These are phyloP conservation scores for Papilio aristodemus DNA, from an alignment of 1,140 invertebrate species.

Conservation along the genomic window DNA sequence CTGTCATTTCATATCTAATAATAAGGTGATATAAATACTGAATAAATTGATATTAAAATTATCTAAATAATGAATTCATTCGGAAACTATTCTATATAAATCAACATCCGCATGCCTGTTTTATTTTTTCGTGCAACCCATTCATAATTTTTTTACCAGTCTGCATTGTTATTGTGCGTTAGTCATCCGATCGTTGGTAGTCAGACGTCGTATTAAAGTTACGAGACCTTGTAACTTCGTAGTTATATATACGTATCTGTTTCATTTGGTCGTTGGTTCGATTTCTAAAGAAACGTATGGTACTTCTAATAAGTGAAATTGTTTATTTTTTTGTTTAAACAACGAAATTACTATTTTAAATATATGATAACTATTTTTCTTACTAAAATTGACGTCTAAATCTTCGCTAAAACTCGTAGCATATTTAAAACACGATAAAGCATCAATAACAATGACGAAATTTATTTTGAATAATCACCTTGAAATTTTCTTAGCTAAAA, in stretches of 20 bases:
- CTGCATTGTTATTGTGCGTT: neutral
- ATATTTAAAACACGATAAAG: too few species aligned
- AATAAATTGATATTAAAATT: neutral
- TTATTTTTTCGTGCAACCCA: neutral
- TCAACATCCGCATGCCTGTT: neutral
- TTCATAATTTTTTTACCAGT: constrained; percentile 4
- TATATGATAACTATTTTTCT: too few species aligned
- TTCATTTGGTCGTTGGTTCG: neutral
- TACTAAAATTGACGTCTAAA: too few species aligned
- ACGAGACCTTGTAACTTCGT: neutral
- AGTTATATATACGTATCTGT: neutral
- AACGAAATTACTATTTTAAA: too few species aligned
- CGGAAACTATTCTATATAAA: neutral
- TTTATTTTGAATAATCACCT: too few species aligned
- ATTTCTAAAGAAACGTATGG: neutral
- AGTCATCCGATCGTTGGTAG: constrained; percentile 3
- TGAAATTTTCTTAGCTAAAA: too few species aligned
- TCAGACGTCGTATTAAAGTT: neutral
- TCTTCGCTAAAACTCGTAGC: too few species aligned
- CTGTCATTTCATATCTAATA: neutral
- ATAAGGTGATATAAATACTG: neutral
- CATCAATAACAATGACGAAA: too few species aligned
- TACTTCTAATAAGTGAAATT: too few species aligned
- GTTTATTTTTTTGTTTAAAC: too few species aligned
- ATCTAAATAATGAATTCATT: neutral